Percentiles rank a stretch among this genome's conserved stretches.
Evolutionary conservation across 30 jellyfish, hydroid and myxozoan genomes (phyloP).

Genomic region (Nemopilema nomurai): DNA sequence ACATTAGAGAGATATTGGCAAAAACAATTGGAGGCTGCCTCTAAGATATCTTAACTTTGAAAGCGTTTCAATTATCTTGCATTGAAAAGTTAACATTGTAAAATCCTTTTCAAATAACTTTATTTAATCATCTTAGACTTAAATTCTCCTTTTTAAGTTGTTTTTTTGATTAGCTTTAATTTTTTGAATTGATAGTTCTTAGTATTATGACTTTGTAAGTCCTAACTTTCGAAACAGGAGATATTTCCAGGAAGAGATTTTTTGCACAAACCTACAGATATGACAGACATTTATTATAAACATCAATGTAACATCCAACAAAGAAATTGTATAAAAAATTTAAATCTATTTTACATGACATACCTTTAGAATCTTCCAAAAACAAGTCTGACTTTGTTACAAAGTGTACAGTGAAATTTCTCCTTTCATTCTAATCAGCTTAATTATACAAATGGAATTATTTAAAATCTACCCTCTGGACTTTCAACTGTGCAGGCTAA

Average conservation of each 20-base stretch:
- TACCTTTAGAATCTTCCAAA: neutral
- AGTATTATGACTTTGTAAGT: too few relatives aligned
- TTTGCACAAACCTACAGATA: neutral
- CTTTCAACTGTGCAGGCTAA: neutral
- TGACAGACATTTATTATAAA: neutral
- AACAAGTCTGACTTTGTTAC: conserved; percentile 32
- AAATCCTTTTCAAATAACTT: too few relatives aligned
- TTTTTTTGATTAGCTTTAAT: too few relatives aligned
- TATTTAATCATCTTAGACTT: too few relatives aligned
- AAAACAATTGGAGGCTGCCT: too few relatives aligned
- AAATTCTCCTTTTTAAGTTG: too few relatives aligned
- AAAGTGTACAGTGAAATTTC: neutral
- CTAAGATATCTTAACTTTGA: too few relatives aligned
- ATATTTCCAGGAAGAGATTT: neutral
- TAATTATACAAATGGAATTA: too few relatives aligned
- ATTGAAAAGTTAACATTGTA: too few relatives aligned
- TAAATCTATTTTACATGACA: conserved; percentile 28
- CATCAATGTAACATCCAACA: conserved; percentile 1
- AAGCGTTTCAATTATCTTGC: too few relatives aligned
- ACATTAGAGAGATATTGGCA: too few relatives aligned
- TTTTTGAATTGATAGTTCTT: too few relatives aligned
- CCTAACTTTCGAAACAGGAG: neutral
- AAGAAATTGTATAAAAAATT: conserved; percentile 15
- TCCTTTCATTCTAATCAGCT: neutral
- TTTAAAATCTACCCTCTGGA: neutral